Evolutionary conservation across 1,140 invertebrate species (phyloP).

Genomic region (Cotesia vestalis): DNA sequence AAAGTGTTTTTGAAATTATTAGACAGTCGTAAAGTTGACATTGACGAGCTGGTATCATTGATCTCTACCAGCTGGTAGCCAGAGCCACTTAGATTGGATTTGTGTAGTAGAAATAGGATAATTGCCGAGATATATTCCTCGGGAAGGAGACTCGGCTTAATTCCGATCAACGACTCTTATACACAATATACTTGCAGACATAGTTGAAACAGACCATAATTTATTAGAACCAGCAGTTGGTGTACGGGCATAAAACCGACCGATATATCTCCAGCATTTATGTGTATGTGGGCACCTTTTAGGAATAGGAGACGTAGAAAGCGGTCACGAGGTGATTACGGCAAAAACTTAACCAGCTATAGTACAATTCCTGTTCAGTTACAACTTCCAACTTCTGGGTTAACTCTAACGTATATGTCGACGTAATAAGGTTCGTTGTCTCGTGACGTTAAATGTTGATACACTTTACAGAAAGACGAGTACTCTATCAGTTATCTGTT

Average conservation of each 20-base stretch:
- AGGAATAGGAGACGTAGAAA: conserved; percentile 5
- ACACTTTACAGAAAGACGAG: no score
- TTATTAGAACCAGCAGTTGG: no score
- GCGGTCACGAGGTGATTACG: conserved; percentile 21
- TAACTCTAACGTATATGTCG: neutral
- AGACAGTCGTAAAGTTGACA: conserved; percentile 6
- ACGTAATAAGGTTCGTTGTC: neutral
- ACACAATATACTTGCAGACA: conserved; percentile 3
- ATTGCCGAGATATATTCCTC: conserved; percentile 21
- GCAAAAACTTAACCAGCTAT: no score
- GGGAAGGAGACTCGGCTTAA: neutral
- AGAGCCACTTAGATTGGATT: conserved; percentile 11
- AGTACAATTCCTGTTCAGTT: no score
- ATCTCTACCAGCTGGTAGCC: neutral
- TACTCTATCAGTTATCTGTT: no score
- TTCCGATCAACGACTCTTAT: no score
- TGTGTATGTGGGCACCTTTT: no score
- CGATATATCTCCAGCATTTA: no score
- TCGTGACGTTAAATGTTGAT: conserved; percentile 9
- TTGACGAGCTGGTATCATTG: conserved; percentile 22
- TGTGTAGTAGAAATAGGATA: conserved; percentile 24
- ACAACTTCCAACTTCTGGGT: neutral
- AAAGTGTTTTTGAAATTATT: no score
- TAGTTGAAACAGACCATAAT: neutral
- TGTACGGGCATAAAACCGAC: neutral